Conservation (phyloP, 2,113 vertebrate species). For the Sialia sialis region DNA sequence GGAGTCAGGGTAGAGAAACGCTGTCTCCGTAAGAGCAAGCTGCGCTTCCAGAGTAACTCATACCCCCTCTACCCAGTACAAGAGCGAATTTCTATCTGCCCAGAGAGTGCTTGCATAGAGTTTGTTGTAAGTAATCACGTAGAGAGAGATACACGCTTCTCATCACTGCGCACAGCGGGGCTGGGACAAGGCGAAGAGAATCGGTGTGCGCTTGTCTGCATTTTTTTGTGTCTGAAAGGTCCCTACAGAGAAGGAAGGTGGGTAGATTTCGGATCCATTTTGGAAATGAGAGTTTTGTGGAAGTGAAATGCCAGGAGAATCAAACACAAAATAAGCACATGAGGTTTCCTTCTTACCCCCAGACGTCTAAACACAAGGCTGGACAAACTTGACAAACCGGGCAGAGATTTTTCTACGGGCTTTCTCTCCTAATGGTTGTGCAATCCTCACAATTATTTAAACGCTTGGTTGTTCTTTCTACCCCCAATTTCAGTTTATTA, state of each 20-base stretch:
- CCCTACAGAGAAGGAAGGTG: neutral
- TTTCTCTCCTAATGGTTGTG: neutral
- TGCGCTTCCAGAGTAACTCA: neutral
- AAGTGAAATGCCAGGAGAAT: neutral
- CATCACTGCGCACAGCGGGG: neutral
- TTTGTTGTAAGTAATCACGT: neutral
- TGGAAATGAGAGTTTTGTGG: neutral
- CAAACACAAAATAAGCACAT: neutral
- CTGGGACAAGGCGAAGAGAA: neutral
- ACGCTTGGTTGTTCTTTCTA: neutral
- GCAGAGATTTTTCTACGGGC: neutral
- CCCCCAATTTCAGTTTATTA: neutral
- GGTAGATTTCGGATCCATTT: neutral
- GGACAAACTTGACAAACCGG: neutral
- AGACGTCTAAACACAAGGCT: neutral
- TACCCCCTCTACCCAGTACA: neutral
- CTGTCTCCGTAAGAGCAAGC: neutral
- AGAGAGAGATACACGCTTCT: neutral
- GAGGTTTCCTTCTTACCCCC: neutral
- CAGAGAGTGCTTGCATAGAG: neutral
- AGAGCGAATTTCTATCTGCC: slow-evolving; percentile 3
- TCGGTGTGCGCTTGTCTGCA: neutral
- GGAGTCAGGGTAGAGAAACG: neutral
- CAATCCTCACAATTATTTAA: neutral
- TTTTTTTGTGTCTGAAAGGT: neutral